Evolutionary conservation across 2,797 vertebrate genomes (phyloP).

Genomic region (Phrynocephalus forsythii): DNA sequence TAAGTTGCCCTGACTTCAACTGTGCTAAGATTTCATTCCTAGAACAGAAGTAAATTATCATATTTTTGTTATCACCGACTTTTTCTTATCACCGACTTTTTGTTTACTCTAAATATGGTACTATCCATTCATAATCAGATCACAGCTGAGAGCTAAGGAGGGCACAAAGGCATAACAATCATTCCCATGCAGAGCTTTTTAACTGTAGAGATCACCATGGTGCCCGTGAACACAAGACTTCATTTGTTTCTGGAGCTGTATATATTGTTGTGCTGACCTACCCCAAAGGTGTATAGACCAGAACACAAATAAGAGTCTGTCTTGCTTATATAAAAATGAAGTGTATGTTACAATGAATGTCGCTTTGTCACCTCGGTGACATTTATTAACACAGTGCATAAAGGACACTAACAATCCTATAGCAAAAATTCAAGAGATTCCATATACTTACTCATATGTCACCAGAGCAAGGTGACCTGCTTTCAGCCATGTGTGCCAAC

Average conservation of each 20-base stretch:
- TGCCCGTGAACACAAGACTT: neutral
- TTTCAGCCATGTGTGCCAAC: neutral
- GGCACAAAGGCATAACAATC: neutral
- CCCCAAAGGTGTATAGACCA: neutral
- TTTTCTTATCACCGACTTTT: neutral
- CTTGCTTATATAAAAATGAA: neutral
- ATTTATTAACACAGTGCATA: neutral
- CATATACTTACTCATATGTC: neutral
- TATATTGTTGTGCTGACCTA: neutral
- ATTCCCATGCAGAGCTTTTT: neutral
- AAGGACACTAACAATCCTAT: neutral
- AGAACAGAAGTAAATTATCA: slow-evolving; percentile 36
- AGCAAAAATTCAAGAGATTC: neutral
- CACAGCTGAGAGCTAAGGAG: neutral
- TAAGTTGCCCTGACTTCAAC: neutral
- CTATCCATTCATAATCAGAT: slow-evolving; percentile 9
- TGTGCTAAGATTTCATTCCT: neutral
- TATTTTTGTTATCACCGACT: neutral
- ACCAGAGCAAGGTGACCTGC: neutral
- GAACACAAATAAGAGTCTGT: neutral
- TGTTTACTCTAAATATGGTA: slow-evolving; percentile 10
- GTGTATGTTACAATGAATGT: too few species aligned
- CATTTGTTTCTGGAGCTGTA: neutral
- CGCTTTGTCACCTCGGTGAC: too few species aligned
- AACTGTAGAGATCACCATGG: neutral